These are phyloP conservation scores for Melikaiella ostensackeni DNA, from an alignment of 2,888 invertebrate species.

Conservation along the genomic window DNA sequence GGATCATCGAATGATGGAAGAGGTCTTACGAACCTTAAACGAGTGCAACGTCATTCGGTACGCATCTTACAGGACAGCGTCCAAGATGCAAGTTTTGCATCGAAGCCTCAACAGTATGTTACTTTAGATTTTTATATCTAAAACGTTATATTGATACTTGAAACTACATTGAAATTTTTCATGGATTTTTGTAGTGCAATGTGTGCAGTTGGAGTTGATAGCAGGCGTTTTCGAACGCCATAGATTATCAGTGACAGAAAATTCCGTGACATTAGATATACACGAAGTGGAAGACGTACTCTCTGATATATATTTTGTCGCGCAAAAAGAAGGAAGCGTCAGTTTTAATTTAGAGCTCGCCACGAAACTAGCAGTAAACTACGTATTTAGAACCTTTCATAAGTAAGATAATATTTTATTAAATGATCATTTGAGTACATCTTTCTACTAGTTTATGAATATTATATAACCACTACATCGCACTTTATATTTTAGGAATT, in stretches of 20 bases:
- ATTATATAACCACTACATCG: background rate
- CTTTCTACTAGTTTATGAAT: background rate
- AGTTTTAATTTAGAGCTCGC: constrained; percentile 82
- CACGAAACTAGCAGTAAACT: constrained; percentile 83
- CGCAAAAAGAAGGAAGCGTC: constrained; percentile 82
- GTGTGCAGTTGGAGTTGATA: constrained; percentile 80
- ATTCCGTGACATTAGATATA: constrained; percentile 82
- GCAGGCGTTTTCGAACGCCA: constrained; percentile 86
- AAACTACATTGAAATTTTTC: constrained; percentile 58
- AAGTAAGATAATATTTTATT: constrained; percentile 77
- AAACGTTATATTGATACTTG: no score
- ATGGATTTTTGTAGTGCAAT: constrained; percentile 76
- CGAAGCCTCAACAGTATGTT: constrained; percentile 83
- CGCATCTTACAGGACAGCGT: constrained; percentile 86
- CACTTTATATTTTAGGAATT: constrained; percentile 77
- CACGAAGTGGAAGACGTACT: constrained; percentile 86
- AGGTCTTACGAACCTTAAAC: constrained; percentile 80
- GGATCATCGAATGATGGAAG: constrained; percentile 73
- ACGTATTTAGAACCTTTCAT: constrained; percentile 84
- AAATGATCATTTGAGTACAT: no score
- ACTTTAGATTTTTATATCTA: constrained; percentile 12
- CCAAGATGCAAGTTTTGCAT: constrained; percentile 84
- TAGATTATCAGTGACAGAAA: constrained; percentile 84
- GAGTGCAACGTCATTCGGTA: constrained; percentile 86
- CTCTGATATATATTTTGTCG: constrained; percentile 86